Base-by-base conservation (phyloP, 2,797 vertebrate genomes). In the Allobates femoralis region DNA sequence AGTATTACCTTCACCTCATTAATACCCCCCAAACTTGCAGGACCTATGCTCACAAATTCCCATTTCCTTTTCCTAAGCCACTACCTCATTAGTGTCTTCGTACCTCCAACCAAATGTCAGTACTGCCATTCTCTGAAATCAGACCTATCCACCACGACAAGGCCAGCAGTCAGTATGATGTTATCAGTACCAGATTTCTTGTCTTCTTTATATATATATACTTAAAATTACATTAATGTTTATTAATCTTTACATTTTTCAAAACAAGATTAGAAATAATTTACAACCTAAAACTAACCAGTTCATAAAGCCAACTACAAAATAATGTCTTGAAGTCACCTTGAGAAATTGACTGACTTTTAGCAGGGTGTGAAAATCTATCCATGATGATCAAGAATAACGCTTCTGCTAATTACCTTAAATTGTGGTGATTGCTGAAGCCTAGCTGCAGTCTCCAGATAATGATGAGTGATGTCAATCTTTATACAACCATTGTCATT, bases 381-480 rank as follows among this genome's bases (percentile, higher is more conserved):
- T 74, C 69, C 69, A 32, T 41, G 34, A 75, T 30, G 81, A 83
- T 83, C 55, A 74, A 62, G 67, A 83, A 83, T 83, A 83, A 75
- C 56, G 28, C 23, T 21, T 32, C 81, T 75, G 53, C 81, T 73
- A 83, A 83, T 83, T 83, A 75, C 32, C 55, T 50, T 75, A 75
- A 83, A 62, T 83, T 74, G 21, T 60, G 73, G 81, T 62, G 81
- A 83, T 83, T 83, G 81, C 81, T 32, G 69, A 75, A 74, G 81
- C 81, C 69, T 58, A 23, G 69, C 81, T 74, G 81, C 81, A 19
- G 81, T 14, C 81, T 58, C 32, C 32, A 58, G 81, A 83, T 83
- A 83, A 83, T 83, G 69, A 75, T 62, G 18, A 83, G 69, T 46
- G 53, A 75, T 83, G 81, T 83, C 69, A 83, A 74, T 83, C 81